Base-by-base conservation (phyloP, 1,140 invertebrate species). In the Cyclargus thomasi region DNA sequence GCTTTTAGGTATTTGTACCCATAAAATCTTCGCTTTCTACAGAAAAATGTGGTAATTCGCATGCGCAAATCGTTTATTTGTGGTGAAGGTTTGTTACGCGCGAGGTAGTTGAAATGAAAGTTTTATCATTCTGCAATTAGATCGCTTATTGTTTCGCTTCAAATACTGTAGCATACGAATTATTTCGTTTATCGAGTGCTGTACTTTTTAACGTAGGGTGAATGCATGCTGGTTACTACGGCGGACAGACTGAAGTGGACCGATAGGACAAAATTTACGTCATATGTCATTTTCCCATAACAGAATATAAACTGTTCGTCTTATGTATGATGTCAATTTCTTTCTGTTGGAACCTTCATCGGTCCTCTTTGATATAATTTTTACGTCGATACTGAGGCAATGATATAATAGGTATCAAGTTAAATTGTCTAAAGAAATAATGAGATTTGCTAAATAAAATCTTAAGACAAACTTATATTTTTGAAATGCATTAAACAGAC, bases 131-230 rank as follows among this genome's bases (percentile, higher is more conserved):
- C 85, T 78, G 78, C 76, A 75, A 83, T 67, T 87, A 83, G 77
- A 71, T 64, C 70, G 85, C 86, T 90, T 89, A 74, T 81, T 85
- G 65, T 79, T 83, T 78, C 76, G 86, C 85, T 88, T 88, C 78
- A 74, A 83, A 80, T 74, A 67, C 81, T 67, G 71, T 82, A 85
- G 80, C 75, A 75, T 80, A 78, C 79, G 78, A 80, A 78, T 78
- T 81, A 77, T 86, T 81, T 82, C 74, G 72, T 85, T 82, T 74
- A 74, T 79, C 77, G 70, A 78, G 73, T 88, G 81, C 74, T 66
- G 81, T 86, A 87, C 78, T 77, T 7, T 29, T 29, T 68, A 67
- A 39, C 67, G 67, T 78, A 75, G 74, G 70, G 76, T 74, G 70
- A 81, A 74, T 86, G 85, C 85, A 86, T 87, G 85, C 73, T 71